phyloP scores from a whole-genome alignment of 2,888 invertebrate species.

The Ferdinandea cuprea region DNA sequence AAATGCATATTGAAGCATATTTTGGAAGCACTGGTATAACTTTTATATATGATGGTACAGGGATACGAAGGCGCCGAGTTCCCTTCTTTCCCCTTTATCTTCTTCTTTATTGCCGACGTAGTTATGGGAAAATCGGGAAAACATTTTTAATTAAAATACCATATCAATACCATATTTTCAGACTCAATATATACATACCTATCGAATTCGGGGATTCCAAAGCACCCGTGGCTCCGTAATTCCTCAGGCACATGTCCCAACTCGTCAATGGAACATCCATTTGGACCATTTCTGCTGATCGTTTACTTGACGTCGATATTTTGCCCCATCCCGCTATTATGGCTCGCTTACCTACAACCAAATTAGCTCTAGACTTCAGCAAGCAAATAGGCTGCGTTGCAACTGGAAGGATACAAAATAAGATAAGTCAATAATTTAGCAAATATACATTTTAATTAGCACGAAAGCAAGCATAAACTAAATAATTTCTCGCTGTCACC shows the following conservation, averaged over 20 bases:
- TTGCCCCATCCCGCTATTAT: slow-evolving; percentile 86
- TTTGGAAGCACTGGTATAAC: too few species aligned
- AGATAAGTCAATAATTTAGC: not conserved
- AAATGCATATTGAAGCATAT: too few species aligned
- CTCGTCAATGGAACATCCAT: slow-evolving; percentile 88
- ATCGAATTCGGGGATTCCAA: slow-evolving; percentile 83
- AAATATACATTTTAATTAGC: not conserved
- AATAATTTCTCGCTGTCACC: slow-evolving; percentile 32
- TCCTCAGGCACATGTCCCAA: slow-evolving; percentile 87
- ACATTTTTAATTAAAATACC: too few species aligned
- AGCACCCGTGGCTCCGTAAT: slow-evolving; percentile 88
- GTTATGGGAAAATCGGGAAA: too few species aligned
- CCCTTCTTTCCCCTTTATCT: too few species aligned
- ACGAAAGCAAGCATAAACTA: slow-evolving; percentile 3
- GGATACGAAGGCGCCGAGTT: too few species aligned
- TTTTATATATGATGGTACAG: too few species aligned
- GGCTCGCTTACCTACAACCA: slow-evolving; percentile 82
- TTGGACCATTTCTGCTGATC: slow-evolving; percentile 87
- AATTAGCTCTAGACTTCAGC: slow-evolving; percentile 82
- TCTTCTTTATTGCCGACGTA: too few species aligned
- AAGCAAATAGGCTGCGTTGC: slow-evolving; percentile 91
- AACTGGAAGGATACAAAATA: too few species aligned
- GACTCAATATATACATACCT: too few species aligned
- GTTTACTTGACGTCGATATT: slow-evolving; percentile 84
- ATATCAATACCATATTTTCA: too few species aligned